Evolutionary conservation across 2,888 invertebrate species (phyloP).

Genomic region (Parnassius mnemosyne): DNA sequence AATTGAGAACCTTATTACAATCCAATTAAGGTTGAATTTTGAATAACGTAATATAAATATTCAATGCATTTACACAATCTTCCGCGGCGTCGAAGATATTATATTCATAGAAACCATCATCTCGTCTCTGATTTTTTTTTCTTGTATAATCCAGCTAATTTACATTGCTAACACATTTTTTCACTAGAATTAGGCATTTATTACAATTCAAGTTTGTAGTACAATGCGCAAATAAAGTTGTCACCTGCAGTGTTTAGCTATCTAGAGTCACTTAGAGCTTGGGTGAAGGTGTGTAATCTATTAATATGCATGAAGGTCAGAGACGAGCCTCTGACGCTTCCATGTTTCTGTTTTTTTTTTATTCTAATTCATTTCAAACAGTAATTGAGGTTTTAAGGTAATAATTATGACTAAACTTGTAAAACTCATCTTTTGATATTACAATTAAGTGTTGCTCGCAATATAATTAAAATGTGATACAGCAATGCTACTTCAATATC

Average conservation of each 20-base stretch:
- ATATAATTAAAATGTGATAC: no score
- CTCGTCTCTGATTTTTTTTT: conserved; percentile 5
- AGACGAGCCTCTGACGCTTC: conserved; percentile 5
- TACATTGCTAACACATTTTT: conserved; percentile 15
- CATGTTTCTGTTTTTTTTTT: not conserved
- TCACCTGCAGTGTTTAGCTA: not conserved
- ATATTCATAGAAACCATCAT: conserved; percentile 4
- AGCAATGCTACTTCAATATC: no score
- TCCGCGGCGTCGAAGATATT: conserved; percentile 6
- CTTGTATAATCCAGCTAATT: conserved; percentile 7
- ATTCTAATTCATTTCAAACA: no score
- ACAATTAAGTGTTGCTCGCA: no score
- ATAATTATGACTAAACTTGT: no score
- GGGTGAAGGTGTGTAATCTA: conserved; percentile 3
- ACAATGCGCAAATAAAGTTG: not conserved
- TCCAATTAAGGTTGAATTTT: not conserved
- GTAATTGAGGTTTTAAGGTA: no score
- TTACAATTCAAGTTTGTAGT: conserved; percentile 9
- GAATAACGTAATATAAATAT: not conserved
- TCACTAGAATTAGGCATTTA: conserved; percentile 5
- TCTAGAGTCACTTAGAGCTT: not conserved
- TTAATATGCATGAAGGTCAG: conserved; percentile 9
- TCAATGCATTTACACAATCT: not conserved
- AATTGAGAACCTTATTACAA: no score
- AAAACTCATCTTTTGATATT: no score